These are phyloP conservation scores for Heterodera carotae DNA, from an alignment of 1,140 invertebrate genomes.

Conservation along the genomic window DNA sequence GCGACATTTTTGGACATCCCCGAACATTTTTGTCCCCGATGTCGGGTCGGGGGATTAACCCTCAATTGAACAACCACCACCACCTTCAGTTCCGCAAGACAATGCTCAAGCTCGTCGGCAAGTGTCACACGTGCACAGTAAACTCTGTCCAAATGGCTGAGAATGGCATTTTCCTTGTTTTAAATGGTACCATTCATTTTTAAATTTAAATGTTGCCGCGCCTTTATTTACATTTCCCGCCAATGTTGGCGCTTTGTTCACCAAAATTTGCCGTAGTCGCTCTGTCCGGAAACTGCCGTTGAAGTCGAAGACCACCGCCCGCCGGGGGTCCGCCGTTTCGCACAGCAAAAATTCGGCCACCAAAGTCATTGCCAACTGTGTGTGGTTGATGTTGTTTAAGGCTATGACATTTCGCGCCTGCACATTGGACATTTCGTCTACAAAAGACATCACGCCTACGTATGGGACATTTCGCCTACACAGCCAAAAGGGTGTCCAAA, in stretches of 20 bases:
- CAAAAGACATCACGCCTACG: neutral
- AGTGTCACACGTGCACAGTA: neutral
- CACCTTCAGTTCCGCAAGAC: neutral
- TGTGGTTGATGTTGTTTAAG: neutral
- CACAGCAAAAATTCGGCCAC: conserved; percentile 26
- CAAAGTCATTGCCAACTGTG: conserved; percentile 23
- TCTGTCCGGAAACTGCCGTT: conserved; percentile 22
- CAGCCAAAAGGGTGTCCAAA: neutral
- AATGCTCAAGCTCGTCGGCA: neutral
- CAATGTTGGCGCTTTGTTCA: neutral
- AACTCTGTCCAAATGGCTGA: conserved; percentile 5
- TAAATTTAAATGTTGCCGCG: no score
- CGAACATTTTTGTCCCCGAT: no score
- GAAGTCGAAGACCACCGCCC: conserved; percentile 16
- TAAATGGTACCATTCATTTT: neutral
- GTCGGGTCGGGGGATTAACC: no score
- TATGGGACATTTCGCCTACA: neutral
- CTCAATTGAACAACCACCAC: no score
- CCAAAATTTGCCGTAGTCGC: conserved; percentile 13
- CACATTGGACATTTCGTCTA: neutral
- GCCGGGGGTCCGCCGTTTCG: neutral
- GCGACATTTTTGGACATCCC: no score
- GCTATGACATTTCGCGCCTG: neutral
- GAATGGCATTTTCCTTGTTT: neutral
- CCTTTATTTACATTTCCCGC: neutral